These are phyloP conservation scores for Auanema sp. DNA, from an alignment of 2,888 invertebrate genomes.

Conservation along the genomic window DNA sequence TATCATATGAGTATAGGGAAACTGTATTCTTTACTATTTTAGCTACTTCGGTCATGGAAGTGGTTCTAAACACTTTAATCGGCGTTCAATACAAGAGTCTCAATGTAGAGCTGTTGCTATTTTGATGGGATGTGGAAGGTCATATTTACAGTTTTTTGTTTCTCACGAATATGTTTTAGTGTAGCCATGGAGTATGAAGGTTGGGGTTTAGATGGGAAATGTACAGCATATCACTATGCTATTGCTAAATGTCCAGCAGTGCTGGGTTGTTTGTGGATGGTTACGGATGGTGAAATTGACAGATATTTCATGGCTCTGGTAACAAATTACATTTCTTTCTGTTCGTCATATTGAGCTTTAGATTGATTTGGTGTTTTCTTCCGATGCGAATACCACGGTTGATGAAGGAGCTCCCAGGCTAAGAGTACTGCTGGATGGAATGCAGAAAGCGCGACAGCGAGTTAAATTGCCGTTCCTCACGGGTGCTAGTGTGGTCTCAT, in stretches of 20 bases:
- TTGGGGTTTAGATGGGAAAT: constrained; percentile 49
- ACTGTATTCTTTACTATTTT: constrained; percentile 6
- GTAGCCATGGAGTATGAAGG: constrained; percentile 50
- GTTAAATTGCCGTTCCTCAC: constrained; percentile 53
- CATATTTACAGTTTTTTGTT: neutral
- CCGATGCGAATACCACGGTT: constrained; percentile 28
- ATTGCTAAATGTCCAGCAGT: constrained; percentile 53
- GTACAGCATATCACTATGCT: constrained; percentile 48
- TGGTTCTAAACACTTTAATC: constrained; percentile 28
- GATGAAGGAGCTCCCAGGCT: constrained; percentile 17
- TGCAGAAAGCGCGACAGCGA: constrained; percentile 36
- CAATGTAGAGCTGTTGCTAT: constrained; percentile 51
- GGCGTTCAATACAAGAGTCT: constrained; percentile 39
- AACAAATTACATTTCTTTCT: too few relatives aligned
- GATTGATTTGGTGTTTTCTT: constrained; percentile 15
- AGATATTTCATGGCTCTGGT: constrained; percentile 51
- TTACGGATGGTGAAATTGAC: constrained; percentile 61
- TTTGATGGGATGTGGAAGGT: constrained; percentile 60
- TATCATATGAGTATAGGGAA: neutral
- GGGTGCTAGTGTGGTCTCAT: constrained; percentile 54
- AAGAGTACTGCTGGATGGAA: constrained; percentile 31
- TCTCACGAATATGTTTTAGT: too few relatives aligned
- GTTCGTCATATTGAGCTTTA: neutral
- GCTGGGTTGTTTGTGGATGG: constrained; percentile 61
- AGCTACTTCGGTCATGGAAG: constrained; percentile 51